Evolutionary conservation across 2,113 vertebrate species (phyloP).

Genomic region (Prunella fulvescens): DNA sequence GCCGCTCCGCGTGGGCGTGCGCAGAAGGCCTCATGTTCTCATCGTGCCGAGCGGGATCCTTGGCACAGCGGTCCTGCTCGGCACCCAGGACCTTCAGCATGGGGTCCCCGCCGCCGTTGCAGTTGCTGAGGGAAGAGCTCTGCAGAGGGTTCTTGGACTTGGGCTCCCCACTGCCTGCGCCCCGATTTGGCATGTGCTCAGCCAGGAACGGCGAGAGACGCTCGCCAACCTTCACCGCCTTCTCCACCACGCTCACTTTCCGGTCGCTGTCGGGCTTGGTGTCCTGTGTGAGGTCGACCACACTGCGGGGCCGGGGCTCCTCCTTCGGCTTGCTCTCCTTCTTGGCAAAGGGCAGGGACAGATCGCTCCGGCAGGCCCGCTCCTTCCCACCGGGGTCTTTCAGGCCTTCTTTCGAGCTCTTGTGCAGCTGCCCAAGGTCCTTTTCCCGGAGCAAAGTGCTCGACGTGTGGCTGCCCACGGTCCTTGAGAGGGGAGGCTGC

Average conservation of each 20-base stretch:
- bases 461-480: constrained; percentile 71
- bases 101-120: constrained; percentile 61
- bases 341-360: constrained; percentile 65
- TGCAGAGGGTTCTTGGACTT: constrained; percentile 78
- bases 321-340: constrained; percentile 76
- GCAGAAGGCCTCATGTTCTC: constrained; percentile 73
- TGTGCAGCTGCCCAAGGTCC: constrained; percentile 73
- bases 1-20: constrained; percentile 67
- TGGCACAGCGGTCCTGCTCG: constrained; percentile 78
- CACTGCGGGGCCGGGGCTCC: constrained; percentile 72
- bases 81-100: constrained; percentile 71
- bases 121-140: constrained; percentile 73
- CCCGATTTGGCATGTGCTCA: constrained; percentile 67
- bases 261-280: constrained; percentile 79
- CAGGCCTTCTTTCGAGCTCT: constrained; percentile 76
- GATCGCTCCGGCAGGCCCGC: constrained; percentile 68
- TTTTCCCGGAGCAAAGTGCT: constrained; percentile 74
- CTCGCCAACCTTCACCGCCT: constrained; percentile 62
- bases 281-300: constrained; percentile 83
- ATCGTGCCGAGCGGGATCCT: constrained; percentile 72
- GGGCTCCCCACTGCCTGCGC: constrained; percentile 40
- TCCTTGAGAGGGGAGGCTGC: constrained; percentile 72
- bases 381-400: constrained; percentile 75
- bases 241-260: constrained; percentile 71
- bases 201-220: constrained; percentile 70